Evolutionary conservation across 2,113 vertebrate species (phyloP).

Genomic region (Embiotoca jacksoni): DNA sequence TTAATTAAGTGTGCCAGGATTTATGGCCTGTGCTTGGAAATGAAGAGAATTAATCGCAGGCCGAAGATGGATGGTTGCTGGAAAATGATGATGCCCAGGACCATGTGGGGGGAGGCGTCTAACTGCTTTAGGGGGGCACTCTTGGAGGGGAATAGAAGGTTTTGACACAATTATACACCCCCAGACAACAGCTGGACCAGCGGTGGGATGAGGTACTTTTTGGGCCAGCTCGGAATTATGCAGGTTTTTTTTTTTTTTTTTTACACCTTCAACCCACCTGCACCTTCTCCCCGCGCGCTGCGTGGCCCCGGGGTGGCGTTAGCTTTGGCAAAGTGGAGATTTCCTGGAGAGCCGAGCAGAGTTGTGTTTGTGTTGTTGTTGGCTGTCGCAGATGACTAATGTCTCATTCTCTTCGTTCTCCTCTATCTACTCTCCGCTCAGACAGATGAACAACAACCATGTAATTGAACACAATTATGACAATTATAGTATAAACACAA

Average conservation of each 20-base stretch:
- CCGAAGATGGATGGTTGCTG: slow-evolving; percentile 98
- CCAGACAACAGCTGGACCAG: slow-evolving; percentile 91
- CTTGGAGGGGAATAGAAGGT: slow-evolving; percentile 87
- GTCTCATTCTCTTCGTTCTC: slow-evolving; percentile 18
- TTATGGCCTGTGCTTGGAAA: slow-evolving; percentile 96
- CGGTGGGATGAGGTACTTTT: slow-evolving; percentile 83
- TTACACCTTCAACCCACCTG: slow-evolving; percentile 67
- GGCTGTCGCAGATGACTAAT: slow-evolving; percentile 45
- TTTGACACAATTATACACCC: slow-evolving; percentile 95
- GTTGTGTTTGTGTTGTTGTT: slow-evolving; percentile 16
- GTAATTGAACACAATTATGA: slow-evolving; percentile 51
- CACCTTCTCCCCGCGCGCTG: slow-evolving; percentile 26
- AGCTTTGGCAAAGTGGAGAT: slow-evolving; percentile 26
- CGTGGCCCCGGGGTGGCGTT: slow-evolving; percentile 14
- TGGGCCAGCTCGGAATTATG: slow-evolving; percentile 69
- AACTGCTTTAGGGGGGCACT: slow-evolving; percentile 96
- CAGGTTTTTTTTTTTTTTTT: slow-evolving; percentile 41
- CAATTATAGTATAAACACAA: slow-evolving; percentile 48
- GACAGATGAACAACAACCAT: slow-evolving; percentile 41
- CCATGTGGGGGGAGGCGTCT: slow-evolving; percentile 83
- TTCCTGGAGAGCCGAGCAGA: slow-evolving; percentile 44
- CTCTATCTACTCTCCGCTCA: slow-evolving; percentile 38
- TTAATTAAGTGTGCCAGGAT: slow-evolving; percentile 99
- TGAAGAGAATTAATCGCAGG: slow-evolving; percentile 98
- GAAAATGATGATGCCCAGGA: slow-evolving; percentile 96